Conservation (phyloP, 1,140 invertebrate species). For the Drosophila kepulauana region DNA sequence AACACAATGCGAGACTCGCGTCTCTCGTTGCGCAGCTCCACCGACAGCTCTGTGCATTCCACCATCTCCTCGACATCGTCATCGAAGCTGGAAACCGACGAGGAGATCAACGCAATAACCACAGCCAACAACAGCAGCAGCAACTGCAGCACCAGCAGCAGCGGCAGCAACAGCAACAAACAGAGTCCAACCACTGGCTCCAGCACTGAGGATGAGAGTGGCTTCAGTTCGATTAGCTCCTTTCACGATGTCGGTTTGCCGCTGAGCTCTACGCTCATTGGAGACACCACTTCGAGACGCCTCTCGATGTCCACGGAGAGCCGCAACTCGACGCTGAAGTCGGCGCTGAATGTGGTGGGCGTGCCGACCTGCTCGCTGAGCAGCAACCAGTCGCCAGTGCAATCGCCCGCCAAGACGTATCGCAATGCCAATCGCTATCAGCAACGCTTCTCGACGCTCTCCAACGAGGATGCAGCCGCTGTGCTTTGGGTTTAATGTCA, state of each 20-base stretch:
- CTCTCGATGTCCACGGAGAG: constrained; percentile 64
- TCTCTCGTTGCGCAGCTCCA: constrained; percentile 80
- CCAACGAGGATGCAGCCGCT: constrained; percentile 77
- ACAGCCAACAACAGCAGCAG: constrained; percentile 33
- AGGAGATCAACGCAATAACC: constrained; percentile 56
- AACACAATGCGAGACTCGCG: constrained; percentile 79
- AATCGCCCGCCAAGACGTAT: constrained; percentile 71
- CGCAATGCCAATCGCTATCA: constrained; percentile 79
- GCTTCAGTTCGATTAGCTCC: constrained; percentile 92
- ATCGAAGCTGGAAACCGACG: constrained; percentile 82
- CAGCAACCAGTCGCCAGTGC: constrained; percentile 35
- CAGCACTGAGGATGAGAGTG: constrained; percentile 90
- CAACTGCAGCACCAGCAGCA: constrained; percentile 23
- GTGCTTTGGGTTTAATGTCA: constrained; percentile 73
- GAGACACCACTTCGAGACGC: constrained; percentile 40
- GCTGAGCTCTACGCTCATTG: constrained; percentile 78
- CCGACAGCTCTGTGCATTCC: constrained; percentile 84
- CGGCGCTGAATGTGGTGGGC: constrained; percentile 67
- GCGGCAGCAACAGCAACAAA: constrained; percentile 15
- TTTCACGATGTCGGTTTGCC: constrained; percentile 92
- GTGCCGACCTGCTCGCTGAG: constrained; percentile 25
- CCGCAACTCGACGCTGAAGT: constrained; percentile 77
- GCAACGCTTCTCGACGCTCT: constrained; percentile 81
- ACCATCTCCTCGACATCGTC: constrained; percentile 82
- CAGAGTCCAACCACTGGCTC: constrained; percentile 52